Percentiles rank a stretch among this genome's conserved stretches.
phyloP scores from a whole-genome alignment of 2,113 vertebrate species.

The Oxygymnocypris stewartii region DNA sequence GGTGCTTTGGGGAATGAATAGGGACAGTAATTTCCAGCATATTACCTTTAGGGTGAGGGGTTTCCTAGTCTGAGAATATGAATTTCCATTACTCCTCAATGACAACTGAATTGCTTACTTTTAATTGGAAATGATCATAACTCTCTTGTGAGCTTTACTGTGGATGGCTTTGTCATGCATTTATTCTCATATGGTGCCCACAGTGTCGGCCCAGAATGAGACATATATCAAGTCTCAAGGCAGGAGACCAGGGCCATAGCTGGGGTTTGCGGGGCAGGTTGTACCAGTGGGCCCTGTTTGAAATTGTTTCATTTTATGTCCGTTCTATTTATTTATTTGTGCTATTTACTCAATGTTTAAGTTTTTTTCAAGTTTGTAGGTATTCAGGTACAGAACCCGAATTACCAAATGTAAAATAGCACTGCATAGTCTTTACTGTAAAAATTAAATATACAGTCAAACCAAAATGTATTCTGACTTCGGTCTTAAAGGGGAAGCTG shows the following conservation, averaged over 20 bases:
- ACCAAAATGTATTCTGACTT: no score
- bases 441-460: no score
- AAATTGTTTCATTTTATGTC: no score
- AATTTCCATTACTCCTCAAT: slow-evolving; percentile 56
- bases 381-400: no score
- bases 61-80: slow-evolving; percentile 46
- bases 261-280: no score
- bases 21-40: slow-evolving; percentile 46
- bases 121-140: slow-evolving; percentile 64
- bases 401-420: no score
- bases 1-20: slow-evolving; percentile 46
- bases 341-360: no score
- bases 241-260: slow-evolving; percentile 32
- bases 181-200: slow-evolving; percentile 54
- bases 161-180: slow-evolving; percentile 43
- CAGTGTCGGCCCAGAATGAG: slow-evolving; percentile 49
- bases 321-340: no score
- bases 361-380: no score
- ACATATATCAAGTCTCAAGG: slow-evolving; percentile 60
- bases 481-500: no score
- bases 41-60: slow-evolving; percentile 50
- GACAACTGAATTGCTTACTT: slow-evolving; percentile 60
- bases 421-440: no score
- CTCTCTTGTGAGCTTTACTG: slow-evolving; percentile 50
- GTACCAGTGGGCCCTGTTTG: no score